Evolutionary conservation across 1,140 invertebrate species (phyloP).

Genomic region (Diachasma alloeum): DNA sequence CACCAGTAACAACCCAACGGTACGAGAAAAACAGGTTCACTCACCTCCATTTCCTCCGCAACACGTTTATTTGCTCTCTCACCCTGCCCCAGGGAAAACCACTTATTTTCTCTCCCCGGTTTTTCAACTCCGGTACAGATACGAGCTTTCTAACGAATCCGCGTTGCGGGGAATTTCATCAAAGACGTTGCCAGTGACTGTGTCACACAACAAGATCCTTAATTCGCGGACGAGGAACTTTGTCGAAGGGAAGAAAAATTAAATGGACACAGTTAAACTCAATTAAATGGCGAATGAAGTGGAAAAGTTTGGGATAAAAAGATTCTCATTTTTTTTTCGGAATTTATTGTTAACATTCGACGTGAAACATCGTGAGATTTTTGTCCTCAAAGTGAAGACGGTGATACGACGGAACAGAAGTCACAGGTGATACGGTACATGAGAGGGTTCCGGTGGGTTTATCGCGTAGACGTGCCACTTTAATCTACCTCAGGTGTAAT

Average conservation of each 20-base stretch:
- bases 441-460: not conserved
- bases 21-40: not conserved
- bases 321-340: not conserved
- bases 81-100: not conserved
- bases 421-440: not conserved
- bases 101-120: not conserved
- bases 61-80: not conserved
- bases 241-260: not conserved
- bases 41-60: not conserved
- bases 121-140: not conserved
- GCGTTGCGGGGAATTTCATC: not conserved
- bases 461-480: not conserved
- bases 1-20: not conserved
- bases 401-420: not conserved
- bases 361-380: not conserved
- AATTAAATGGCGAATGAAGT: not conserved
- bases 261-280: not conserved
- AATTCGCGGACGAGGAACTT: not conserved
- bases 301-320: not conserved
- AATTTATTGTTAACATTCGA: not conserved
- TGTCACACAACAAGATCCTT: not conserved
- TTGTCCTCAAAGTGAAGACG: not conserved
- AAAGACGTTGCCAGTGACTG: not conserved
- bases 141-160: not conserved
- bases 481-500: conserved; percentile 13